phyloP scores from a whole-genome alignment of 2,113 vertebrate genomes.

The Caretta caretta region DNA sequence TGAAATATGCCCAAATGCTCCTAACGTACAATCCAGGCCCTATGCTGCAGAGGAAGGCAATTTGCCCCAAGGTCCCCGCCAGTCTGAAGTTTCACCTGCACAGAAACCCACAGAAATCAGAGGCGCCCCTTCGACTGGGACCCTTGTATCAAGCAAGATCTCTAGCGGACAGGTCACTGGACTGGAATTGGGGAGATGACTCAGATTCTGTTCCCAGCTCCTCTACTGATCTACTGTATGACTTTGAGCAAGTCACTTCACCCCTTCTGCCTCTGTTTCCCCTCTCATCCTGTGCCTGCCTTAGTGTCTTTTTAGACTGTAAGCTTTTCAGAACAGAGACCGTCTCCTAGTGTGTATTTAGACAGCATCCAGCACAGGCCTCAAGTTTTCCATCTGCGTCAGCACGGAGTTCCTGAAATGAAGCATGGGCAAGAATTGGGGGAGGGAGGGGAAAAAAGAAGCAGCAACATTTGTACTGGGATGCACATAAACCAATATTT shows the following conservation, averaged over 20 bases:
- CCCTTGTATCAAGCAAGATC: neutral
- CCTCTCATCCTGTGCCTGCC: neutral
- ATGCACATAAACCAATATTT: neutral
- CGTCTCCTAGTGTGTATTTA: neutral
- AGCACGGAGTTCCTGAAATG: neutral
- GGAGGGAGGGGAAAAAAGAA: neutral
- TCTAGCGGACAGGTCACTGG: neutral
- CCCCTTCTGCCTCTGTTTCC: neutral
- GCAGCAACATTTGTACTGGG: neutral
- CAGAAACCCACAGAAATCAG: neutral
- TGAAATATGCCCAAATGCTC: too few species aligned
- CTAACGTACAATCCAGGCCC: too few species aligned
- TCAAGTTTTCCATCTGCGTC: neutral
- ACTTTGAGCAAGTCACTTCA: neutral
- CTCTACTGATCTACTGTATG: neutral
- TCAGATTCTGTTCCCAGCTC: neutral
- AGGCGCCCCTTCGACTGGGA: too few species aligned
- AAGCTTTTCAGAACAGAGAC: neutral
- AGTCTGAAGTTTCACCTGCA: too few species aligned
- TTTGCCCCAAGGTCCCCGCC: too few species aligned
- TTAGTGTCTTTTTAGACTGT: neutral
- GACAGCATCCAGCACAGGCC: neutral
- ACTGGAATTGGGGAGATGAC: neutral
- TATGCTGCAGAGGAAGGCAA: too few species aligned
- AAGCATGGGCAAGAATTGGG: neutral